phyloP scores from a whole-genome alignment of 2,797 vertebrate species.

The Poeciliopsis gracilis region DNA sequence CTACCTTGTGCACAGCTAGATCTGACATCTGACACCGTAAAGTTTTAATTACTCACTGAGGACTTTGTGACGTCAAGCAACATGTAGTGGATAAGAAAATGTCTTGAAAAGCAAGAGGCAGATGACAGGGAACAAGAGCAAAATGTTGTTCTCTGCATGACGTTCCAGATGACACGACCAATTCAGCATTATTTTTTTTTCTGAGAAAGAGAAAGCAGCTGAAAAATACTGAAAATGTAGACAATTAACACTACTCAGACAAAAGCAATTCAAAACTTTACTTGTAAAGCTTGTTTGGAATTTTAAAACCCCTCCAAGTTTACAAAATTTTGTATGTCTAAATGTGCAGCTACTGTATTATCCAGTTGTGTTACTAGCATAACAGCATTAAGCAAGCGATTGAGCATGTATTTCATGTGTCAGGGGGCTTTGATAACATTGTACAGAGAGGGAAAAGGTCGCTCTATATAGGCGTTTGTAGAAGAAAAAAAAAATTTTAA shows the following conservation, averaged over 20 bases:
- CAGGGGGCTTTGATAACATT: not conserved
- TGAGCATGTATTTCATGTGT: not conserved
- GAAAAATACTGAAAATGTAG: not conserved
- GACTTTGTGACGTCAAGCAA: not conserved
- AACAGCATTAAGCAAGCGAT: not conserved
- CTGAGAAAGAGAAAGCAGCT: not conserved
- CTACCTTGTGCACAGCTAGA: not conserved
- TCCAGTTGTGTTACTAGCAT: not conserved
- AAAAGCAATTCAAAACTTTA: not conserved
- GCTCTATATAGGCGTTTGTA: not conserved
- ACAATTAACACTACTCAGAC: not conserved
- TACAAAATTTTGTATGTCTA: not conserved
- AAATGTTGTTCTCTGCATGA: not conserved
- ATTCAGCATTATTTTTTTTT: not conserved
- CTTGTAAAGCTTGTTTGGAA: not conserved
- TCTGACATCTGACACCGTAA: not conserved
- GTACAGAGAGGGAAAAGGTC: not conserved
- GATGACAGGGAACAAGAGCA: not conserved
- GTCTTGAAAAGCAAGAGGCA: not conserved
- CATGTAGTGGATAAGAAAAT: not conserved
- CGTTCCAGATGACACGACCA: not conserved
- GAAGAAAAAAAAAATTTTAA: not conserved
- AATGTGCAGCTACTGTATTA: not conserved
- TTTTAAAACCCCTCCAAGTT: not conserved
- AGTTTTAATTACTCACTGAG: constrained; percentile 7